Evolutionary conservation across 1,140 invertebrate species (phyloP), one percentile per base, ranked within the genome.

Genomic region (Acromyrmex charruanus): DNA sequence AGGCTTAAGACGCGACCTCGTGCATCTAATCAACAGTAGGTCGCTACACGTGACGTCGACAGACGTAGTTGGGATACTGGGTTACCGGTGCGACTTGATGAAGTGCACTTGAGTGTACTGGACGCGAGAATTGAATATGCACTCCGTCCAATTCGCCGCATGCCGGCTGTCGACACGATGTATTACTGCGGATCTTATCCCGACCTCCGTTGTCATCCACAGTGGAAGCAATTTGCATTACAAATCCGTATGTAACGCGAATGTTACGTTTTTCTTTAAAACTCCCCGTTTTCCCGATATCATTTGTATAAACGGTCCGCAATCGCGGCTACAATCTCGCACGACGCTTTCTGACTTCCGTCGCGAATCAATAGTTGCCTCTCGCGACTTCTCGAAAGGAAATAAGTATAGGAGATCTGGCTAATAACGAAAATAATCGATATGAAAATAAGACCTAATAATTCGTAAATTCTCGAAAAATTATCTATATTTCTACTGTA

Each of bases 181-280:
- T 94, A 95, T 95, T 95, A 94, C 94, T 93, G 94, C 94, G 93
- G 93, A 94, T 94, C 94, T 95, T 94, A 94, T 94, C 91, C 93
- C 79, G 85, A 84, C 89, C 75, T 88, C 53, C 58, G 66, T 90
- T 93, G 93, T 94, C 93, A 93, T 94, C 92, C 92, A 94, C 94
- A 95, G 92, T 94, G 92, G 91, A 85, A 87, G 86, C 87, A 89
- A 94, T 94, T 94, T 94, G 92, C 92, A 94, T 92, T 92, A 87
- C 82, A 91, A 93, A 93, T 86, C 90, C 85, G 81, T 85, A 75
- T 75, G 77, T 63, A 71, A 79, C 61, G 53, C 35, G 35, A 51
- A 6, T 25, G 35, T 65, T 51, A 61, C 5, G 39, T 39, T 58
- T 25, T 28, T 44, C 25, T 31, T n/a, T 12, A 18, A 25, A 18